Evolutionary conservation across 2,888 invertebrate species (phyloP).

Genomic region (Thalpophila matura): DNA sequence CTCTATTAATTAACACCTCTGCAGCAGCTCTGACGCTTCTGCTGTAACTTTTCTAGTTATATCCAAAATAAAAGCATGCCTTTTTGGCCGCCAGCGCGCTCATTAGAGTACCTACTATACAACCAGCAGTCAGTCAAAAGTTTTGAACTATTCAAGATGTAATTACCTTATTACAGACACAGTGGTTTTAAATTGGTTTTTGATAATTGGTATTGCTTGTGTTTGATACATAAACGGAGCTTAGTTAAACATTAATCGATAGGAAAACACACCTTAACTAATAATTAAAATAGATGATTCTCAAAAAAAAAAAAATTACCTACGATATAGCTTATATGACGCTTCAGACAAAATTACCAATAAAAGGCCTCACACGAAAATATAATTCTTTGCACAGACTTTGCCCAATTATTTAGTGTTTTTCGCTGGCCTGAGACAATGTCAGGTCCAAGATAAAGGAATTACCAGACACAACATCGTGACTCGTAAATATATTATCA

Average conservation of each 20-base stretch:
- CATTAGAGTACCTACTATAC: slow-evolving; percentile 26
- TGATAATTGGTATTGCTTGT: slow-evolving; percentile 10
- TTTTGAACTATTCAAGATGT: slow-evolving; percentile 25
- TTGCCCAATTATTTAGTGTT: slow-evolving; percentile 4
- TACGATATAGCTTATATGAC: background rate
- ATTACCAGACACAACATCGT: slow-evolving; percentile 44
- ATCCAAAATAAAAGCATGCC: slow-evolving; percentile 17
- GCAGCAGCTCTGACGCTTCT: slow-evolving; percentile 14
- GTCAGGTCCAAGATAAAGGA: slow-evolving; percentile 40
- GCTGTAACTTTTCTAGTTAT: slow-evolving; percentile 29
- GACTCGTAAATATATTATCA: slow-evolving; percentile 47
- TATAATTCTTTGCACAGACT: slow-evolving; percentile 9
- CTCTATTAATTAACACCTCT: slow-evolving; percentile 39
- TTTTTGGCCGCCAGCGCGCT: slow-evolving; percentile 26
- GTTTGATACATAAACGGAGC: background rate
- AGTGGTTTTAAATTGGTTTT: slow-evolving; percentile 22
- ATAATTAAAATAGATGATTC: slow-evolving; percentile 3
- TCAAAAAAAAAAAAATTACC: slow-evolving; percentile 3
- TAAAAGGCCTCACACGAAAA: background rate
- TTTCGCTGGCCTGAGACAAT: slow-evolving; percentile 12
- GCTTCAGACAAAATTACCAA: background rate
- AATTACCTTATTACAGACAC: slow-evolving; percentile 26
- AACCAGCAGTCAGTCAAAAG: slow-evolving; percentile 17
- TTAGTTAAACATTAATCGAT: background rate
- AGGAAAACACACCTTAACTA: background rate